Conservation (phyloP, 1,140 invertebrate species). For the Aphelenchoides besseyi region DNA sequence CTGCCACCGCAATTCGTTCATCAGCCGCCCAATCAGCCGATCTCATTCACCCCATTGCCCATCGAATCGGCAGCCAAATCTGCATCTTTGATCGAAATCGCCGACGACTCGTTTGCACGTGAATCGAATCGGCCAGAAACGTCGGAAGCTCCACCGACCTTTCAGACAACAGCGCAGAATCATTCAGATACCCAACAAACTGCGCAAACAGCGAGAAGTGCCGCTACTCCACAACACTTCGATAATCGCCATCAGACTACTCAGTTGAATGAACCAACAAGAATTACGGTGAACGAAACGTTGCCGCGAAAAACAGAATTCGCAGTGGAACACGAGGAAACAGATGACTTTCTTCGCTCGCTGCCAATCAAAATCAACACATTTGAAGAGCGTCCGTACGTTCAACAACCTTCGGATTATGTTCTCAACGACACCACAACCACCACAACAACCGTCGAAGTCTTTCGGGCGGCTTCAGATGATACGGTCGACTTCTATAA, state of each 20-base stretch:
- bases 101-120: neutral
- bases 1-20: neutral
- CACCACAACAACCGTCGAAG: slow-evolving; percentile 37
- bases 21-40: no score
- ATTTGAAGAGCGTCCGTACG: slow-evolving; percentile 16
- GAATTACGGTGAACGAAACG: neutral
- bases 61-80: neutral
- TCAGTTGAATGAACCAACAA: neutral
- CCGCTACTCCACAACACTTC: neutral
- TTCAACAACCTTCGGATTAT: slow-evolving; percentile 25
- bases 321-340: neutral
- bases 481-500: slow-evolving; percentile 30
- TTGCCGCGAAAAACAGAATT: neutral
- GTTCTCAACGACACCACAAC: slow-evolving; percentile 38
- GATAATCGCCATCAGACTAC: neutral
- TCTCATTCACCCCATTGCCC: neutral
- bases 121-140: neutral
- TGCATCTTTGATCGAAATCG: neutral
- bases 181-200: no score
- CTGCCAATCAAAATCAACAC: slow-evolving; percentile 9
- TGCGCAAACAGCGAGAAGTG: neutral
- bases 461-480: slow-evolving; percentile 22
- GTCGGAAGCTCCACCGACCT: no score
- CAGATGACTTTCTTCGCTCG: neutral
- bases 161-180: no score